These are phyloP conservation scores for Hypotaenidia philippensis DNA, from an alignment of 2,797 vertebrate genomes.

Conservation along the genomic window DNA sequence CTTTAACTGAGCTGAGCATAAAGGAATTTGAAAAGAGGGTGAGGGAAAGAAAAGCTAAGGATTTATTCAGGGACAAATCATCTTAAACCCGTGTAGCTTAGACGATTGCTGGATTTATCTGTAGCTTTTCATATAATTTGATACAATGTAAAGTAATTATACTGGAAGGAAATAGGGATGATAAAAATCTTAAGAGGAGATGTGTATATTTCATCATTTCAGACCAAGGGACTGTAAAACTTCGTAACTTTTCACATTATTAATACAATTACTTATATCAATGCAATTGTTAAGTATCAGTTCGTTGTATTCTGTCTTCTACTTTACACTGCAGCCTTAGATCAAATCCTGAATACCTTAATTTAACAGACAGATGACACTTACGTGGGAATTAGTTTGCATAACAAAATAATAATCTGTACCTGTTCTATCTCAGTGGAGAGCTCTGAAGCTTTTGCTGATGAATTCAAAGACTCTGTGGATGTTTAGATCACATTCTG, in stretches of 20 bases:
- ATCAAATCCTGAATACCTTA: not conserved
- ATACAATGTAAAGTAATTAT: not conserved
- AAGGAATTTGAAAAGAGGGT: constrained; percentile 14
- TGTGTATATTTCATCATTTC: not conserved
- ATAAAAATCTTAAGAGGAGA: not conserved
- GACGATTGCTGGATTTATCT: constrained; percentile 3
- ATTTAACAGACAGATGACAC: constrained; percentile 8
- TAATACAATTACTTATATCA: not conserved
- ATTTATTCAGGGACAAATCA: constrained; percentile 34
- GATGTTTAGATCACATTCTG: not conserved
- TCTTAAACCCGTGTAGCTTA: not conserved
- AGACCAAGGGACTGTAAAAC: not conserved
- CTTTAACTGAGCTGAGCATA: constrained; percentile 44
- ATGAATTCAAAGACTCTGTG: not conserved
- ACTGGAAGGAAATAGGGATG: not conserved
- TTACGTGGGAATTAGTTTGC: not conserved
- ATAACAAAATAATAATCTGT: constrained; percentile 50
- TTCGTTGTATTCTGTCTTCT: not conserved
- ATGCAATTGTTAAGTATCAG: not conserved
- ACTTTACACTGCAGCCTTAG: not conserved
- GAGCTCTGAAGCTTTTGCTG: not conserved
- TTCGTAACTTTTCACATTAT: not conserved
- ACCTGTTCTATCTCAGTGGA: not conserved
- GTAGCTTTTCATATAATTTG: not conserved
- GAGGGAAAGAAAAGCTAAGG: not conserved